Conservation (phyloP, 2,797 vertebrate genomes). For the Falco columbarius region DNA sequence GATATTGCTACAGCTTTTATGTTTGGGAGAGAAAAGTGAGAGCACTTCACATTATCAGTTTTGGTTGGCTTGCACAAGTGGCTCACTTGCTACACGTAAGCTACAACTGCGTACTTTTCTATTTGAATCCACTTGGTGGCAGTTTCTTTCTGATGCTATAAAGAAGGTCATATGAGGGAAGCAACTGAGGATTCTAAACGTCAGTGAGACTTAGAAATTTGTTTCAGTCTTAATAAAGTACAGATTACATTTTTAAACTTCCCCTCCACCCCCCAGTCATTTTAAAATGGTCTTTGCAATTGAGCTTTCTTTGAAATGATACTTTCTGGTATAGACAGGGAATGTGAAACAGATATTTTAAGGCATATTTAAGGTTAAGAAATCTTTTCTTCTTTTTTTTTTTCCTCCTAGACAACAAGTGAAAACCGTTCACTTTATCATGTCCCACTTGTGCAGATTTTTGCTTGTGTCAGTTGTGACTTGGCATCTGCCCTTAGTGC, state of each 20-base stretch:
- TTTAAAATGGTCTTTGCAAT: neutral
- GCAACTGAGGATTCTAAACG: neutral
- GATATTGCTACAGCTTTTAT: neutral
- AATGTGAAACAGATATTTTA: neutral
- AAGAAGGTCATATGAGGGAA: neutral
- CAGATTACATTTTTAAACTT: neutral
- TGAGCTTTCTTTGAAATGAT: neutral
- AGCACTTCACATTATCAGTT: neutral
- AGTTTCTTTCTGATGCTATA: neutral
- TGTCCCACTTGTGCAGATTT: conserved; percentile 88
- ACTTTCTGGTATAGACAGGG: neutral
- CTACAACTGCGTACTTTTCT: neutral
- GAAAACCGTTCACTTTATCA: conserved; percentile 84
- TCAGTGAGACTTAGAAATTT: neutral
- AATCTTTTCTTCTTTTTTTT: neutral
- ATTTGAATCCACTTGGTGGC: conserved; percentile 26
- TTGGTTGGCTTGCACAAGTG: neutral
- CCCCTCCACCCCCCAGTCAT: rapidly evolving
- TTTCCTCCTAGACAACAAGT: conserved; percentile 80
- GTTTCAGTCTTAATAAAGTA: neutral
- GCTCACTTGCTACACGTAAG: neutral
- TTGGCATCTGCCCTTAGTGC: conserved; percentile 84
- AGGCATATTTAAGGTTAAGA: neutral
- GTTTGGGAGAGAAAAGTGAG: neutral
- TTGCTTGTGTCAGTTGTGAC: conserved; percentile 87